phyloP scores from a whole-genome alignment of 2,113 vertebrate species.

The Oryzias celebensis region DNA sequence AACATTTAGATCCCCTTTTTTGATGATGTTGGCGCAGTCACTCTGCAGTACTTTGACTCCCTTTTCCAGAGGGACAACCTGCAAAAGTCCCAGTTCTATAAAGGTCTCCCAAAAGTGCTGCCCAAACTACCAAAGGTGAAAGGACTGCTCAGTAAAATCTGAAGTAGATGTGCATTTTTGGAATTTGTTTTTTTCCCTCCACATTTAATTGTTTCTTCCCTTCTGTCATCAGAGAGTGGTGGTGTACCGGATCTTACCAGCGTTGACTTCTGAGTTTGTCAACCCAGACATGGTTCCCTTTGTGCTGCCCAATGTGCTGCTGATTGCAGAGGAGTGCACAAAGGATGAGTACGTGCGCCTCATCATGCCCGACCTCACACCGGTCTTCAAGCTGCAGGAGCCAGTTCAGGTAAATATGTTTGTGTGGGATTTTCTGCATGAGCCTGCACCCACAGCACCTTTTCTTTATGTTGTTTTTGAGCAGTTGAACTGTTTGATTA shows the following conservation, averaged over 20 bases:
- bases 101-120: constrained; percentile 94
- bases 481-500: neutral
- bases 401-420: constrained; percentile 87
- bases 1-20: constrained; percentile 92
- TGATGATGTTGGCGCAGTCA: constrained; percentile 94
- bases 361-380: constrained; percentile 91
- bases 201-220: neutral
- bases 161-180: no score
- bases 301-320: constrained; percentile 94
- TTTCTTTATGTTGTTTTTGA: neutral
- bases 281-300: constrained; percentile 99
- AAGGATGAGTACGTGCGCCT: constrained; percentile 94
- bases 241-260: constrained; percentile 91
- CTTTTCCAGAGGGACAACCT: constrained; percentile 98
- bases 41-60: constrained; percentile 96
- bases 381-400: constrained; percentile 97
- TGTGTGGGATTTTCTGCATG: no score
- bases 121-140: constrained; percentile 94
- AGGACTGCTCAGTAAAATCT: neutral
- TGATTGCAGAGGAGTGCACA: constrained; percentile 96
- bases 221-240: constrained; percentile 86
- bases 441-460: no score
- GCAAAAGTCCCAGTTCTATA: constrained; percentile 99
- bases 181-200: neutral
- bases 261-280: constrained; percentile 92